Conservation (phyloP, 2,113 vertebrate genomes). For the Sylvilagus bachmani region DNA sequence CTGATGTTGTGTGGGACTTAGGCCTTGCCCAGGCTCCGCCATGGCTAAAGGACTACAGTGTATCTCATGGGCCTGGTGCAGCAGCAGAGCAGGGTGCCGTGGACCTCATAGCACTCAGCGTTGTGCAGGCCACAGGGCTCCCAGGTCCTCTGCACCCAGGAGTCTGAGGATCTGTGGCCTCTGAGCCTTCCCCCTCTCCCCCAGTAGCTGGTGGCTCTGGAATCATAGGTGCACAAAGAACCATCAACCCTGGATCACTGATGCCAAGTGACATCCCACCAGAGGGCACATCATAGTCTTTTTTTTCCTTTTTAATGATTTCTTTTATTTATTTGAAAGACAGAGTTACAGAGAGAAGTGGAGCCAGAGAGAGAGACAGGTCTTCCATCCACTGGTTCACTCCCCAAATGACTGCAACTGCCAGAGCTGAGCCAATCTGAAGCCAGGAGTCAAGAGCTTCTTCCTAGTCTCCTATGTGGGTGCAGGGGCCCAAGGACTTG, state of each 20-base stretch:
- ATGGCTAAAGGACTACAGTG: not conserved
- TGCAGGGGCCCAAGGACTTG: too few relatives aligned
- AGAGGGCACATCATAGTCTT: not conserved
- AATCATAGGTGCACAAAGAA: not conserved
- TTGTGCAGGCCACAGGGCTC: not conserved
- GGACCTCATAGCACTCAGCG: not conserved
- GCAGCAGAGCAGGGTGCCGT: conserved; percentile 48
- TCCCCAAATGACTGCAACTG: too few relatives aligned
- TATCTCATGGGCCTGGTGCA: conserved; percentile 52
- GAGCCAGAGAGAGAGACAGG: too few relatives aligned
- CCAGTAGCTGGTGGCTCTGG: not conserved
- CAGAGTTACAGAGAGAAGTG: too few relatives aligned
- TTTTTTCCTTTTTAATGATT: too few relatives aligned
- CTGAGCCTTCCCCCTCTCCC: not conserved
- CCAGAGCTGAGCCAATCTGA: too few relatives aligned
- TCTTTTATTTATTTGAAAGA: too few relatives aligned
- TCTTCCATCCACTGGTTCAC: too few relatives aligned
- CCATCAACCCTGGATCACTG: not conserved
- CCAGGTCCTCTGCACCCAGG: not conserved
- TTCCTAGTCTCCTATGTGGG: too few relatives aligned
- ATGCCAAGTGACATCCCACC: not conserved
- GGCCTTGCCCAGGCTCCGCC: not conserved
- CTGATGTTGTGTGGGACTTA: not conserved
- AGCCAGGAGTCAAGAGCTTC: too few relatives aligned
- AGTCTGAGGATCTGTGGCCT: conserved; percentile 1